Evolutionary conservation across 1,140 invertebrate genomes (phyloP).

Genomic region (Manduca sexta): DNA sequence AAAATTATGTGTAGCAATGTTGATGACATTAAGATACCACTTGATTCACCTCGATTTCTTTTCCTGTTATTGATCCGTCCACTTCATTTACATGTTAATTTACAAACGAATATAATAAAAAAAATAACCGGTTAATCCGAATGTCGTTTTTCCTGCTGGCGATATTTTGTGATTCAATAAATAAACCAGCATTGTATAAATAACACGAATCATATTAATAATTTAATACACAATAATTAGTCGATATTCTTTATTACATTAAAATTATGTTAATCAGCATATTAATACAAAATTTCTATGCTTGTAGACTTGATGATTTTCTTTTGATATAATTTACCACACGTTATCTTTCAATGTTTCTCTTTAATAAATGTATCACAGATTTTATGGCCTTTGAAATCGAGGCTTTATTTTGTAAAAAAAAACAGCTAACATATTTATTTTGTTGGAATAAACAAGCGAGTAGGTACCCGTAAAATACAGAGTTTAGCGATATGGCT

Average conservation of each 20-base stretch:
- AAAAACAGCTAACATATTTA: too few species aligned
- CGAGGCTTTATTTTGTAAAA: too few species aligned
- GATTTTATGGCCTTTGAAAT: too few species aligned
- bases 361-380: too few species aligned
- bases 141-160: conserved; percentile 8
- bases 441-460: too few species aligned
- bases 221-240: background rate
- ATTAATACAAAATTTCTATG: background rate
- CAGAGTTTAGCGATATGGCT: too few species aligned
- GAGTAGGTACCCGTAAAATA: too few species aligned
- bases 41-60: conserved; percentile 20
- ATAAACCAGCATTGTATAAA: background rate
- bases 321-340: background rate
- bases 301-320: background rate
- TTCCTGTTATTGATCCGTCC: conserved; percentile 21
- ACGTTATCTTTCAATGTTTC: too few species aligned
- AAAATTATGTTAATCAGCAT: background rate
- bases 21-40: conserved; percentile 3
- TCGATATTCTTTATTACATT: background rate
- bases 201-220: background rate
- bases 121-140: conserved; percentile 10
- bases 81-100: conserved; percentile 12
- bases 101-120: conserved; percentile 12
- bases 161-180: conserved; percentile 9
- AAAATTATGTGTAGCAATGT: background rate